Evolutionary conservation across 2,113 vertebrate species (phyloP), one percentile per base, ranked within the genome.

Genomic region (Calonectris borealis): DNA sequence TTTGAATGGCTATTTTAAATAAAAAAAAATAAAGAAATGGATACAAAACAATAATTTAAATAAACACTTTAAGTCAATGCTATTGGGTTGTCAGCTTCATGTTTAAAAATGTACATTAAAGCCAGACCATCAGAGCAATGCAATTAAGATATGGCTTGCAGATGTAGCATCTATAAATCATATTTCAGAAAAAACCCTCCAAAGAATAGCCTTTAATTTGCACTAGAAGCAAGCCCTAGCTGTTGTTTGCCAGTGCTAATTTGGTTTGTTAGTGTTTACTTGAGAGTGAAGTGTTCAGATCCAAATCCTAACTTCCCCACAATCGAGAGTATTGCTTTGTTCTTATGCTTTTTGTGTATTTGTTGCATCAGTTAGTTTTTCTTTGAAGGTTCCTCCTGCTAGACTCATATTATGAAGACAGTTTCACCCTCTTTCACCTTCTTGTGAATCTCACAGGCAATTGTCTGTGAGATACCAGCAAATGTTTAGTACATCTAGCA

Each of bases 31-130:
- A 75, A 72, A 83, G 11, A 85, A 90, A 78, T 71, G 16, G 11
- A 52, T 82, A 34, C 29, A 90, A 93, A 94, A 6, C 42, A 93
- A 34, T 88, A 88, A 79, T 93, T 93, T 85, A 79, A 89, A 82
- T 38, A 77, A 83, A 40, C 5, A 55, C 51, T 70, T 88, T 36
- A 77, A 58, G 55, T 77, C 7, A 85, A 44, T 60, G 29, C 10
- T 46, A 42, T 60, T 78, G 26, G 10, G 3, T 22, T 68, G 38
- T 76, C 57, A 65, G 11, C n/a, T 83, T 82, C 20, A 32, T 34
- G 16, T 78, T 84, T 79, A 71, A 77, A 79, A 86, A 71, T 44
- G 11, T 16, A 32, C 11, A 44, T 49, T 81, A 84, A 68, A 71
- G 40, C 7, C 31, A 91, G 65, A 61, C 42, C 32, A 68, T 83